Conservation (phyloP, 2,797 vertebrate genomes). For the Coracias cyanogaster region DNA sequence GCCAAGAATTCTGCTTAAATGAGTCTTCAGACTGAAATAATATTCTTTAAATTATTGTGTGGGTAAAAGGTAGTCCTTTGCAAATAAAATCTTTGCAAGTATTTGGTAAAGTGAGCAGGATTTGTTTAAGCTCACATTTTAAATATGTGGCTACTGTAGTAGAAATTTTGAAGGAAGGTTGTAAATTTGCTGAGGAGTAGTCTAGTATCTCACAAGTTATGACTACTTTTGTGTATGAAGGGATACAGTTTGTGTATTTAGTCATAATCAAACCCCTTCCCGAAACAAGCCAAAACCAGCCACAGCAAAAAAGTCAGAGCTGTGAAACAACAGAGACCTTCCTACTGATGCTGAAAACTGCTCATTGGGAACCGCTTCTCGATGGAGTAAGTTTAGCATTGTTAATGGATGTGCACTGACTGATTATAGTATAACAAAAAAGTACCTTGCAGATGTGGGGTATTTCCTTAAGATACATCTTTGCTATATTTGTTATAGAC, state of each 20-base stretch:
- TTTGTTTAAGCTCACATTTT: slow-evolving; percentile 5
- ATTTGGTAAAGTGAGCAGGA: not conserved
- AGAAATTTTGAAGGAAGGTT: not conserved
- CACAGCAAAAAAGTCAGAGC: rapidly evolving
- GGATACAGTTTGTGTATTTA: not conserved
- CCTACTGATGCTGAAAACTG: not conserved
- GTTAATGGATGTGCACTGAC: not conserved
- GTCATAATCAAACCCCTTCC: not conserved
- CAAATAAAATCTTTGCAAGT: not conserved
- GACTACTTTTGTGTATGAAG: not conserved
- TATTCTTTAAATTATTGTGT: slow-evolving; percentile 2
- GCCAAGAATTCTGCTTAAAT: slow-evolving; percentile 58
- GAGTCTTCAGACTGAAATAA: slow-evolving; percentile 41
- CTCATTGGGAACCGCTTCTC: not conserved
- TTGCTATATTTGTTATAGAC: not conserved
- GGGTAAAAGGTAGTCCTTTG: not conserved
- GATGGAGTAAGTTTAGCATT: not conserved
- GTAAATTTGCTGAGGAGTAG: not conserved
- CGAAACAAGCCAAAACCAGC: not conserved
- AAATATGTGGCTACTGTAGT: not conserved
- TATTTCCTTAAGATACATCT: not conserved
- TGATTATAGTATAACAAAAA: not conserved
- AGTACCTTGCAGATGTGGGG: not conserved
- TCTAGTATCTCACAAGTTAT: not conserved
- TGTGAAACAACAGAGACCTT: not conserved